Evolutionary conservation across 2,113 vertebrate genomes (phyloP).

Genomic region (Rhinolophus ferrumequinum): DNA sequence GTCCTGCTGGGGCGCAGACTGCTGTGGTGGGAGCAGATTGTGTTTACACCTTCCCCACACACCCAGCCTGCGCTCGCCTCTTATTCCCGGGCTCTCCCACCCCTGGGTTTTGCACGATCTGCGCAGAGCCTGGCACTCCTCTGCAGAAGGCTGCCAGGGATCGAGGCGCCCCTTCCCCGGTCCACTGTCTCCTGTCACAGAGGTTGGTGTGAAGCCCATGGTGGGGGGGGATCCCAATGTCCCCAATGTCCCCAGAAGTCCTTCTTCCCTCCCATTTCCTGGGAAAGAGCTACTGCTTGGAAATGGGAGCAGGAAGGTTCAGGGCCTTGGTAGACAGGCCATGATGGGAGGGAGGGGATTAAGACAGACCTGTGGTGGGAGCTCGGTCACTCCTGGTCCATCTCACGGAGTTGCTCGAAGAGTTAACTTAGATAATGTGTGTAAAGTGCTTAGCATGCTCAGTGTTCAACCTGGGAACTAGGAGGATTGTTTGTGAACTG

Average conservation of each 20-base stretch:
- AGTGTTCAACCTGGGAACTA: accelerated
- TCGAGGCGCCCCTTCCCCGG: neutral
- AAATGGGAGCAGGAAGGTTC: neutral
- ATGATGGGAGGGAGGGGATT: neutral
- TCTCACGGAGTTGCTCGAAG: no score
- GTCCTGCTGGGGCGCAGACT: conserved; percentile 39
- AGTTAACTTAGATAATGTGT: no score
- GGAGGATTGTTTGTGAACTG: neutral
- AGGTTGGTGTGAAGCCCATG: neutral
- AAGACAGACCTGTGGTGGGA: neutral
- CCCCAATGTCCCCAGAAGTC: neutral
- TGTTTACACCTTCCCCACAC: conserved; percentile 74
- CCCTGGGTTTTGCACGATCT: conserved; percentile 18
- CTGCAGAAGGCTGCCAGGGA: neutral
- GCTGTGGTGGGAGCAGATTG: conserved; percentile 70
- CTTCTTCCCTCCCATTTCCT: neutral
- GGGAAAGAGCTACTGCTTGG: neutral
- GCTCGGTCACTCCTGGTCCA: neutral
- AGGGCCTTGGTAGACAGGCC: neutral
- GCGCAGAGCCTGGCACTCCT: neutral
- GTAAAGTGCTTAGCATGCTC: neutral
- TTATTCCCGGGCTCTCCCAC: conserved; percentile 60
- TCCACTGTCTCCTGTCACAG: neutral
- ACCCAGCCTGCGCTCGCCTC: conserved; percentile 52
- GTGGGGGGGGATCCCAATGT: neutral